Percentiles rank a stretch among this genome's conserved stretches.
phyloP scores from a whole-genome alignment of 2,113 vertebrate species.

The Cichladusa arquata region DNA sequence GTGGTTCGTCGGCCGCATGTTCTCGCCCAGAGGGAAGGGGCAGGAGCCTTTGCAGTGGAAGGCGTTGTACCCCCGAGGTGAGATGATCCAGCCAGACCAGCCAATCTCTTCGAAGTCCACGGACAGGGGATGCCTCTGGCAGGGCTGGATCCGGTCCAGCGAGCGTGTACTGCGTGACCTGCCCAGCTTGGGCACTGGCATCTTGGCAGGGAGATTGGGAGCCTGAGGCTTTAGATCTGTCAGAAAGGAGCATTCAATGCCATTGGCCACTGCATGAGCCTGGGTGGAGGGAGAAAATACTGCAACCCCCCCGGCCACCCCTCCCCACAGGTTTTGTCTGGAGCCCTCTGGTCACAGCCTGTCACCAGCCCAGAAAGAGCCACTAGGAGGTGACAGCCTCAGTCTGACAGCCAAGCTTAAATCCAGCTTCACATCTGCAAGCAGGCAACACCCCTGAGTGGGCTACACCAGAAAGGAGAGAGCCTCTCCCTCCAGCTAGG shows the following conservation, averaged over 20 bases:
- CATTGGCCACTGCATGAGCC: fast-evolving
- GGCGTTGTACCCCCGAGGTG: constrained; percentile 81
- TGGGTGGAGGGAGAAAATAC: not conserved
- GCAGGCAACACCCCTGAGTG: too few species aligned
- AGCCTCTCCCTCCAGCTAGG: not conserved
- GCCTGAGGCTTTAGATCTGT: not conserved
- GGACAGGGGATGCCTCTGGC: constrained; percentile 75
- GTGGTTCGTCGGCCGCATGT: constrained; percentile 82
- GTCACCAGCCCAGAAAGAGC: not conserved
- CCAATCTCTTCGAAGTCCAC: constrained; percentile 88
- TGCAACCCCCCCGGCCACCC: fast-evolving
- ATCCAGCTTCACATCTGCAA: not conserved
- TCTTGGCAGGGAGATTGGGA: not conserved
- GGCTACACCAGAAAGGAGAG: not conserved
- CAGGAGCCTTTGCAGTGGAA: constrained; percentile 84
- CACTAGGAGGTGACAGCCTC: not conserved
- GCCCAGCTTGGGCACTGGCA: fast-evolving
- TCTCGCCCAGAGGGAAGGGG: constrained; percentile 79
- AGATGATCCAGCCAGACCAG: constrained; percentile 88
- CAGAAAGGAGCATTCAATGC: not conserved
- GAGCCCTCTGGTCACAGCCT: not conserved
- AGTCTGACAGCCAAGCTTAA: not conserved
- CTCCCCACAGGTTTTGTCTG: not conserved
- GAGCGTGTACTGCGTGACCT: not conserved
- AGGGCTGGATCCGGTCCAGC: constrained; percentile 17